Percentiles rank a stretch among this genome's conserved stretches.
Evolutionary conservation across 1,140 invertebrate species (phyloP).

Genomic region (Paralvinella palmiformis): DNA sequence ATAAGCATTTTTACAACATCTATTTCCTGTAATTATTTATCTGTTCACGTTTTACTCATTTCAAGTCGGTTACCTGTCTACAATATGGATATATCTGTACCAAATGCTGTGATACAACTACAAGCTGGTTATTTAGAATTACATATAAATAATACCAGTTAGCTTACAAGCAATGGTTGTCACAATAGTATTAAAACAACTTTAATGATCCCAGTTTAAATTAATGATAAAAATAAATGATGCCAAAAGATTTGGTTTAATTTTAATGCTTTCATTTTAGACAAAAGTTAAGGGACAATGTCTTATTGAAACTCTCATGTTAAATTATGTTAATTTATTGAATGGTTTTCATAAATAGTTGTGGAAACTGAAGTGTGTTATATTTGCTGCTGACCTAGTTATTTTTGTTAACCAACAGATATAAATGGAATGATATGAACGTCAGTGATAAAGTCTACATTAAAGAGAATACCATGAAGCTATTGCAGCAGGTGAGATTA

Average conservation of each 20-base stretch:
- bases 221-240: not conserved
- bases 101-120: too few species aligned
- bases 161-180: too few species aligned
- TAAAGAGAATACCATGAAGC: slow-evolving; percentile 52
- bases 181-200: not conserved
- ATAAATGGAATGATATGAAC: slow-evolving; percentile 79
- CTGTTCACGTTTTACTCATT: too few species aligned
- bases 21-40: too few species aligned
- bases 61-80: too few species aligned
- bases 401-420: slow-evolving; percentile 27
- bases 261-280: not conserved
- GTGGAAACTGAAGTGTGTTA: not conserved
- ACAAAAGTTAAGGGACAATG: not conserved
- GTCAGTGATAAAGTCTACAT: slow-evolving; percentile 81
- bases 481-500: slow-evolving; percentile 29
- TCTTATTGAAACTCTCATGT: not conserved
- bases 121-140: too few species aligned
- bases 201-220: not conserved
- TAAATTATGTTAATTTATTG: too few species aligned
- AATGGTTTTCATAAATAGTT: not conserved
- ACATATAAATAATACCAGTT: too few species aligned
- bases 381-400: slow-evolving; percentile 4
- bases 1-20: too few species aligned
- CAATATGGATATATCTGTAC: too few species aligned
- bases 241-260: not conserved